These are phyloP conservation scores for Tricholaema leucomelas DNA, from an alignment of 2,113 vertebrate species.

Conservation along the genomic window DNA sequence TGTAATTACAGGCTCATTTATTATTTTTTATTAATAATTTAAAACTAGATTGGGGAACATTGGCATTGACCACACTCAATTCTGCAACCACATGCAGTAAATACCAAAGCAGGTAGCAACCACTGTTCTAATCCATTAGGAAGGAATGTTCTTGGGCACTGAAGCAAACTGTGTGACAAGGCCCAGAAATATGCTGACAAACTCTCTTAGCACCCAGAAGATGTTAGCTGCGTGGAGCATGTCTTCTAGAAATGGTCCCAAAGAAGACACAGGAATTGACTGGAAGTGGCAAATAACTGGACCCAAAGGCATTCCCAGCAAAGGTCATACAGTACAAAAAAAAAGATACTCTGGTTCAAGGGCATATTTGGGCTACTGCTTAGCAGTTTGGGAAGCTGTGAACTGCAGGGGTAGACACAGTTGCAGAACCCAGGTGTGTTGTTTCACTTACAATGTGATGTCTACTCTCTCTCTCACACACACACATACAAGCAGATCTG, in stretches of 20 bases:
- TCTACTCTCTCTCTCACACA: neutral
- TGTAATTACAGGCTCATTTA: neutral
- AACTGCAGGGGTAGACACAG: neutral
- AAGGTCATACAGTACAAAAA: accelerated
- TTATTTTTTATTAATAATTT: neutral
- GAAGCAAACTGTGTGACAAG: neutral
- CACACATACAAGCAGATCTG: accelerated
- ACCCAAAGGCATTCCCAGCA: neutral
- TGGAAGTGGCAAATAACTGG: neutral
- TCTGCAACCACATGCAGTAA: neutral
- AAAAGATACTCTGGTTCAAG: too few relatives aligned
- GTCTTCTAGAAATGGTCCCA: neutral
- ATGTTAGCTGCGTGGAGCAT: neutral
- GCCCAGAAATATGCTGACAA: neutral
- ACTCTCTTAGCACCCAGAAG: neutral
- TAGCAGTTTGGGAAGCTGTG: neutral
- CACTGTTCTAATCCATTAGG: neutral
- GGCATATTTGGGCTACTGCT: neutral
- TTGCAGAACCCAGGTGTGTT: neutral
- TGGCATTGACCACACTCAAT: neutral
- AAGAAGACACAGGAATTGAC: neutral
- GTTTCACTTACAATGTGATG: neutral
- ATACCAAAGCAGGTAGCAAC: neutral
- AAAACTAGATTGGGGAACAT: neutral
- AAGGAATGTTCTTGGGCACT: neutral